A percentile compares a stretch with the other conserved stretches of the same genome.
Evolutionary conservation across 2,888 invertebrate genomes (phyloP).

Genomic region (Drosophila atroscutellata): DNA sequence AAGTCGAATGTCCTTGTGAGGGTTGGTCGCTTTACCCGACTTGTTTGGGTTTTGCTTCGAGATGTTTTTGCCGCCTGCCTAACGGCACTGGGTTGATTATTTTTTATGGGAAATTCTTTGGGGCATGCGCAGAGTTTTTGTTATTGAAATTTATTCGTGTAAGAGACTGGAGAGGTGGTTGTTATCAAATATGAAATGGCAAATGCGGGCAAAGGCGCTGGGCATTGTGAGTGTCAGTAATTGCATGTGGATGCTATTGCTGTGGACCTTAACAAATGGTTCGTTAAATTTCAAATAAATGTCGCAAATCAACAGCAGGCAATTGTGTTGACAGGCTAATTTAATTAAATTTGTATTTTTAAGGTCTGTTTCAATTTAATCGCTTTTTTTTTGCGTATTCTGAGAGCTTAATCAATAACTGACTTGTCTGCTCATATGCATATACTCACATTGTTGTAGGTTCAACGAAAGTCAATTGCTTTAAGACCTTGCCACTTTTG

Average conservation of each 20-base stretch:
- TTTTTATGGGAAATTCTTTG: conserved; percentile 58
- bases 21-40: conserved; percentile 55
- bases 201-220: conserved; percentile 19
- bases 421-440: neutral
- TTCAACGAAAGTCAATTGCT: conserved; percentile 70
- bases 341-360: neutral
- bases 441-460: conserved; percentile 71
- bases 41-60: conserved; percentile 67
- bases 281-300: conserved; percentile 8
- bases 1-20: conserved; percentile 68
- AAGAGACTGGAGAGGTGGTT: conserved; percentile 22
- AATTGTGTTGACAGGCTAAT: neutral
- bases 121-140: conserved; percentile 75
- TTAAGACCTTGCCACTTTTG: conserved; percentile 64
- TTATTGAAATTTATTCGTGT: conserved; percentile 59
- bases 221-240: neutral
- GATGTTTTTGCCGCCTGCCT: conserved; percentile 45
- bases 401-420: neutral
- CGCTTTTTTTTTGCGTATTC: neutral
- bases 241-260: conserved; percentile 15
- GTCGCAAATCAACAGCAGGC: neutral
- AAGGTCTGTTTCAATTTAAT: neutral
- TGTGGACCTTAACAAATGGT: conserved; percentile 4
- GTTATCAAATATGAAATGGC: conserved; percentile 1
- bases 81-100: conserved; percentile 20